Base-by-base conservation (phyloP, 37 sponge, comb jelly and placozoan species). In the Mnemiopsis leidyi region DNA sequence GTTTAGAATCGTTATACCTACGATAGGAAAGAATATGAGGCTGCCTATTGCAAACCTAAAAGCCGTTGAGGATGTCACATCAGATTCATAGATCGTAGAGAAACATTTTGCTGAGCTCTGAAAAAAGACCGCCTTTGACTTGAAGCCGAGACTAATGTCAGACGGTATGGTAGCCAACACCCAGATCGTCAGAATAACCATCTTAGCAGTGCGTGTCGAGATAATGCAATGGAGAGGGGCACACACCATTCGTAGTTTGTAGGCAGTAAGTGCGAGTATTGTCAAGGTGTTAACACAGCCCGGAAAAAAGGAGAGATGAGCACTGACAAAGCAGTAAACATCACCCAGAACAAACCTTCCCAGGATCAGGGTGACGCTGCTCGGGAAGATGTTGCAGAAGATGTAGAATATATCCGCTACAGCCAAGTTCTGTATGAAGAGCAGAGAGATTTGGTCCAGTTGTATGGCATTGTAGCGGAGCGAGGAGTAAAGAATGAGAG, bases 391-490 rank as follows among this genome's bases (percentile, higher is more conserved):
- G 36, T 77, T 77, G 79, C 26, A 32, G 79, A 77, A 32, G 79
- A 77, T 77, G 36, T 77, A 77, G 35, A 77, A 36, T 0, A 77
- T 33, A 18, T 77, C 79, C 1, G 79, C 79, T 34, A 32, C 79
- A 77, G 79, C 79, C 0, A 77, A 13, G 79, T 77, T 77, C 79
- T 77, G 79, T 26, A 77, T 32, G 35, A 77, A 77, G 3, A 77
- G 33, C 34, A 77, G 36, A 20, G 79, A 77, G 18, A 77, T 36
- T 32, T 77, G 1, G 79, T 77, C 79, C 36, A 77, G 79, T 32
- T 77, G 30, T 34, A 77, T 77, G 36, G 79, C 34, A 36, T 77
- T 77, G 79, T 77, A 77, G 9, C 79, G 32, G 34, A 28, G 79
- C 3, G 79, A 77, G 33, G 79, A 77, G 79, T 77, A 77, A 18